phyloP scores from a whole-genome alignment of 2,797 vertebrate species.

The Furcifer pardalis region DNA sequence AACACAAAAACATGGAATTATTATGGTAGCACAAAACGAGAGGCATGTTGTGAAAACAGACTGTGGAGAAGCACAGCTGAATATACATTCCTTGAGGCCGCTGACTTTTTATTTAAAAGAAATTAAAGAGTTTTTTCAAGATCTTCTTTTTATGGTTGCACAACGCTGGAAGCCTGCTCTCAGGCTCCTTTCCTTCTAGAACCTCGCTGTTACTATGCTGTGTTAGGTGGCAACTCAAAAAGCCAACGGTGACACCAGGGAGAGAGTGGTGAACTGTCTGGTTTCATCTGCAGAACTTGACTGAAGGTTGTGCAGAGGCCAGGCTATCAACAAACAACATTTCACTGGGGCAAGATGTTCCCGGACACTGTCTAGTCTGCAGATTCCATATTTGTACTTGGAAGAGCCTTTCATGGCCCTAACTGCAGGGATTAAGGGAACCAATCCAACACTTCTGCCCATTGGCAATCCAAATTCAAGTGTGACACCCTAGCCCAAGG shows the following conservation, averaged over 20 bases:
- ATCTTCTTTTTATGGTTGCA: conserved; percentile 18
- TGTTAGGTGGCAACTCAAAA: conserved; percentile 31
- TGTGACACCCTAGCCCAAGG: background rate
- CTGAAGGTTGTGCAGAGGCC: background rate
- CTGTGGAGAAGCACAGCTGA: background rate
- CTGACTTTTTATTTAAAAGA: conserved; percentile 4
- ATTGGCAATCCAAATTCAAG: background rate
- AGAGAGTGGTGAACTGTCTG: background rate
- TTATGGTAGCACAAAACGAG: background rate
- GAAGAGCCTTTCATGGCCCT: background rate
- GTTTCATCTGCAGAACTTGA: background rate
- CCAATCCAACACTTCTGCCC: too few species aligned
- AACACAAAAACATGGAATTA: background rate
- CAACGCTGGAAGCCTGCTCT: rapidly evolving
- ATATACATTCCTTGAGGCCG: background rate
- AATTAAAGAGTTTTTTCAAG: conserved; percentile 8
- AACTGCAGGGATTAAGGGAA: background rate
- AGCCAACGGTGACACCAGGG: too few species aligned
- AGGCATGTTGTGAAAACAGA: background rate
- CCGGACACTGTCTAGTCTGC: background rate
- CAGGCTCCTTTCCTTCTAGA: conserved; percentile 45
- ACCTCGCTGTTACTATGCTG: background rate
- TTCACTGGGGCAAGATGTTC: background rate
- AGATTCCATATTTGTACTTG: background rate
- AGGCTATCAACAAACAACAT: background rate